phyloP scores from a whole-genome alignment of 2,888 invertebrate species.

The Cephus rjabovi region DNA sequence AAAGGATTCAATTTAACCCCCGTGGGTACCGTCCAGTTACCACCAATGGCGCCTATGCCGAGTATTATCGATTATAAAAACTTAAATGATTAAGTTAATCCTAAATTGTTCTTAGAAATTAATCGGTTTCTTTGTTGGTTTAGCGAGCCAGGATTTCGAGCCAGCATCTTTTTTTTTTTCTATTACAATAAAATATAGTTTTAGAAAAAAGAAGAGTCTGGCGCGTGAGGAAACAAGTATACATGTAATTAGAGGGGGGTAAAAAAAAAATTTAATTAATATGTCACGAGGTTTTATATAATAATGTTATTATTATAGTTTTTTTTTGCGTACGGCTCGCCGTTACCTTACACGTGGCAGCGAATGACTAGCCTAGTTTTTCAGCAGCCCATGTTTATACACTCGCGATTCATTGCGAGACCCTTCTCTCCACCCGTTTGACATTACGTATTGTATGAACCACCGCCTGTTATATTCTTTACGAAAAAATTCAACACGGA shows the following conservation, averaged over 20 bases:
- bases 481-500: background rate
- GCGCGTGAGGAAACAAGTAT: background rate
- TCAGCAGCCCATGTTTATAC: background rate
- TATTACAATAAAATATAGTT: background rate
- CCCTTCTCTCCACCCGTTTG: background rate
- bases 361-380: constrained; percentile 7
- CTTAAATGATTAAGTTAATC: background rate
- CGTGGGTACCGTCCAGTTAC: background rate
- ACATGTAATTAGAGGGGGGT: background rate
- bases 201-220: background rate
- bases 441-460: background rate
- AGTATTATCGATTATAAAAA: background rate
- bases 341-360: constrained; percentile 4
- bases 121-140: background rate
- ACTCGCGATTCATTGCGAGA: background rate
- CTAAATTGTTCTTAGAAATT: background rate
- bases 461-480: background rate
- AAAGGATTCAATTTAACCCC: background rate
- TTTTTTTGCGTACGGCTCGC: constrained; percentile 2
- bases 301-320: background rate
- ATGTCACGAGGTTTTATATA: background rate
- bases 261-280: background rate
- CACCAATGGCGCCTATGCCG: background rate
- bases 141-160: background rate
- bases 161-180: background rate